Evolutionary conservation across 2,888 invertebrate genomes (phyloP), one percentile per base, ranked within the genome.

Genomic region (Seira musarum): DNA sequence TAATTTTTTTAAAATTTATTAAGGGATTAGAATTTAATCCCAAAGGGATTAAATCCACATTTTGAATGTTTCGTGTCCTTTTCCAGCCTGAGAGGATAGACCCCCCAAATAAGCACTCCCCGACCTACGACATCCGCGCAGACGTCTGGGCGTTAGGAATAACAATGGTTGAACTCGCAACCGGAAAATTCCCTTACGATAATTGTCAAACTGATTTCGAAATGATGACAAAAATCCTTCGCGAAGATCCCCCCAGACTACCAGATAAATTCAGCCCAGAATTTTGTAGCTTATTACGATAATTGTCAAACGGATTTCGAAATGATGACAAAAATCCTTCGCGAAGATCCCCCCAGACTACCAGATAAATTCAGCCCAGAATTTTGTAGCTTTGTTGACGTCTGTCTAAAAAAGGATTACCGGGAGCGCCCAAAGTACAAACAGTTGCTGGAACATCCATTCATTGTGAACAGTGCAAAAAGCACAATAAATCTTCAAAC

Each of bases 111-210:
- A 97, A 97, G 24, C 93, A 93, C 82, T 93, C 95, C 88, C 97
- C 97, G 72, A 96, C 97, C 90, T 99, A 99, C 90, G 99, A 99
- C 90, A 97, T 99, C 88, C 92, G 99, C 87, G 99, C 99, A 21
- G 99, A 99, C 90, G 99, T 99, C 69, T 99, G 99, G 99, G 98
- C 98, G 85, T 91, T 99, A 86, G 99, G 99, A 87, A 98, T 97
- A 88, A 96, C 96, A 74, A 91, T 97, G 79, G 96, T 99, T 70
- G 99, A 99, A 91, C 91, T 99, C 88, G 99, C 99, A 64, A 97
- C 97, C 15, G 99, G 98, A 71, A 93, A 94, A 86, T 98, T 98
- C 89, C 99, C 99, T 0, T 96, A 96, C 89, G 92, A 93, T 89
- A 95, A 97, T 90, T 98, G 98, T 89, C 94, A 95, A 90, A 97